Conservation (phyloP, 2,797 vertebrate genomes). For the Phataginus tricuspis region DNA sequence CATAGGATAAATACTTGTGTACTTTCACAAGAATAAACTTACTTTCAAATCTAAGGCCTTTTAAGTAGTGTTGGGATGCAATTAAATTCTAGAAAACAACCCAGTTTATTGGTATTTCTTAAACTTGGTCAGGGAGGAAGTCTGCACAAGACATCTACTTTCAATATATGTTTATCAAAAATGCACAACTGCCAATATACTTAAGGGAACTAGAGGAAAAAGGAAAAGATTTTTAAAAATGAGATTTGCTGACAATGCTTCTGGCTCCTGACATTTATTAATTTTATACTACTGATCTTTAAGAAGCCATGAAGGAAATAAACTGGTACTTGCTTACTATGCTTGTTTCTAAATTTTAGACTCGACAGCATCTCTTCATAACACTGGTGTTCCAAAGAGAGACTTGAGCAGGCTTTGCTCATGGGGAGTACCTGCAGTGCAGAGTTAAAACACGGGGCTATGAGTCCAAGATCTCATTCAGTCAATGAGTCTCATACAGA, state of each 20-base stretch:
- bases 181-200: not conserved
- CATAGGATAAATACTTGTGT: not conserved
- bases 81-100: not conserved
- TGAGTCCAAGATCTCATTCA: not conserved
- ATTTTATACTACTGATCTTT: not conserved
- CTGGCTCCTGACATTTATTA: not conserved
- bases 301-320: not conserved
- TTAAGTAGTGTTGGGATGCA: not conserved
- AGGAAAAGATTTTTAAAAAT: not conserved
- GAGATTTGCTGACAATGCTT: not conserved
- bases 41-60: not conserved
- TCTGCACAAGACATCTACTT: constrained; percentile 18
- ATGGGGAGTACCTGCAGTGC: fast-evolving
- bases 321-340: not conserved
- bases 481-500: not conserved
- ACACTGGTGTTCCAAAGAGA: not conserved
- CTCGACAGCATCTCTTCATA: not conserved
- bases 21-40: constrained; percentile 38
- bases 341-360: not conserved
- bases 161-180: not conserved
- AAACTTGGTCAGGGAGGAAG: not conserved
- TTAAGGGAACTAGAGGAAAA: not conserved
- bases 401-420: no score
- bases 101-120: not conserved
- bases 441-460: not conserved